These are phyloP conservation scores for Crossoptilon crossoptilon DNA, from an alignment of 2,797 vertebrate species.

Conservation along the genomic window DNA sequence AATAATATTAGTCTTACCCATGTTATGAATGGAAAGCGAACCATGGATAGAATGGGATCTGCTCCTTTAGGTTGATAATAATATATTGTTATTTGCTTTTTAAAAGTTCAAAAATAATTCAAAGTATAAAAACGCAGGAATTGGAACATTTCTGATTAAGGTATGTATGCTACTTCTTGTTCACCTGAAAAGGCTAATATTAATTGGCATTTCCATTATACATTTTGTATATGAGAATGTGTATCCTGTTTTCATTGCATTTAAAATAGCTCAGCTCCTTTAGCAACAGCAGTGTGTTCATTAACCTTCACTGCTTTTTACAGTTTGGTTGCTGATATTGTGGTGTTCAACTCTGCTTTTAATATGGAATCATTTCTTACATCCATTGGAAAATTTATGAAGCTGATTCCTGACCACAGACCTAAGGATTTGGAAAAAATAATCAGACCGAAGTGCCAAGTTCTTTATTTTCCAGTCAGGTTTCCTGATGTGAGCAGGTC, in stretches of 20 bases:
- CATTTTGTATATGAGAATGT: not conserved
- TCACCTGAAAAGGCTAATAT: not conserved
- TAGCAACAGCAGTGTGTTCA: not conserved
- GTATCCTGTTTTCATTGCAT: not conserved
- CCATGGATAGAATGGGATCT: not conserved
- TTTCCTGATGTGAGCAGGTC: slow-evolving; percentile 92
- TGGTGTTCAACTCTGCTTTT: slow-evolving; percentile 94
- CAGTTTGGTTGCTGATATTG: slow-evolving; percentile 92
- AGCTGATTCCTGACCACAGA: slow-evolving; percentile 93
- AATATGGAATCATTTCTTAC: slow-evolving; percentile 95
- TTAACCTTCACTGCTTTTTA: slow-evolving; percentile 46
- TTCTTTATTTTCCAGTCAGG: slow-evolving; percentile 91
- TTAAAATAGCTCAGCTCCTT: not conserved
- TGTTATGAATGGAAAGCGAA: not conserved
- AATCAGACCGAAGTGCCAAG: slow-evolving; percentile 91
- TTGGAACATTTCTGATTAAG: not conserved
- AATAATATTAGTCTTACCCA: not conserved
- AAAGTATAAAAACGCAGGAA: not conserved
- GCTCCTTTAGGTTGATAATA: not conserved
- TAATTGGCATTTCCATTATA: not conserved
- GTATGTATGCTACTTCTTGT: not conserved
- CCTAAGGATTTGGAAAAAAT: slow-evolving; percentile 87
- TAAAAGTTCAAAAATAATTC: not conserved
- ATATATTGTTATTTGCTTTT: not conserved
- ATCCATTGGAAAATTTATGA: slow-evolving; percentile 90